Percentiles rank a stretch among this genome's conserved stretches.
phyloP scores from a whole-genome alignment of 92 coral and sea anemone species.

The Meandrina meandrites region DNA sequence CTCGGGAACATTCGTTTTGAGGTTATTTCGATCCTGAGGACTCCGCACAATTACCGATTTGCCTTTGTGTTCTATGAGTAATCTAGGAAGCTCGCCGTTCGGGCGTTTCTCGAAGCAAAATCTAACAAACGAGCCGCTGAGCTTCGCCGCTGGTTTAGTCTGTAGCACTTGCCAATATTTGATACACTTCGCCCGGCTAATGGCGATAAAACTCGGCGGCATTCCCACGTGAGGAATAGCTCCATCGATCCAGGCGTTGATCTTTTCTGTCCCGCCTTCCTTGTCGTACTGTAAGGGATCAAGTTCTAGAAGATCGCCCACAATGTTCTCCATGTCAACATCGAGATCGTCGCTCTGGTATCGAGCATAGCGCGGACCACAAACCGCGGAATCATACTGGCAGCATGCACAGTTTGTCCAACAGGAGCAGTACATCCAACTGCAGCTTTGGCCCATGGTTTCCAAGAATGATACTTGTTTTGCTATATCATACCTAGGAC shows the following conservation, averaged over 20 bases:
- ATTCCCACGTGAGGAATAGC: constrained; percentile 75
- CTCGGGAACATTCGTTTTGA: constrained; percentile 68
- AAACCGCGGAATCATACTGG: constrained; percentile 57
- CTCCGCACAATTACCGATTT: constrained; percentile 89
- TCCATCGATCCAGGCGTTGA: constrained; percentile 88
- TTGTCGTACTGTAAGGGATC: constrained; percentile 89
- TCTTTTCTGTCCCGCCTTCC: constrained; percentile 77
- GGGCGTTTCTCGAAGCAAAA: constrained; percentile 90
- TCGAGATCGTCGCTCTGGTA: constrained; percentile 87
- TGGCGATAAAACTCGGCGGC: constrained; percentile 87
- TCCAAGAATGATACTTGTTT: not conserved
- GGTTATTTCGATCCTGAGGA: constrained; percentile 59
- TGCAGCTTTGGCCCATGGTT: constrained; percentile 79
- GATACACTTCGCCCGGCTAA: constrained; percentile 94
- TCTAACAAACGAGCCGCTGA: constrained; percentile 92
- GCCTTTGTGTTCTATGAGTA: constrained; percentile 94
- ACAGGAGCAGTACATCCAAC: constrained; percentile 76
- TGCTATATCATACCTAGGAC: not conserved
- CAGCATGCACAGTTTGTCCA: constrained; percentile 65
- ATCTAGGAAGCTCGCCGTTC: constrained; percentile 87
- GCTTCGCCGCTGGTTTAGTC: constrained; percentile 87
- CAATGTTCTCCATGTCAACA: constrained; percentile 77
- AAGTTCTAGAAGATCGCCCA: constrained; percentile 88
- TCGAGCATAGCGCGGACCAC: constrained; percentile 87
- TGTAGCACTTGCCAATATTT: constrained; percentile 97